A percentile compares a stretch with the other conserved stretches of the same genome.
These are phyloP conservation scores for Lepus oiostolus DNA, from an alignment of 2,797 vertebrate species.

Conservation along the genomic window DNA sequence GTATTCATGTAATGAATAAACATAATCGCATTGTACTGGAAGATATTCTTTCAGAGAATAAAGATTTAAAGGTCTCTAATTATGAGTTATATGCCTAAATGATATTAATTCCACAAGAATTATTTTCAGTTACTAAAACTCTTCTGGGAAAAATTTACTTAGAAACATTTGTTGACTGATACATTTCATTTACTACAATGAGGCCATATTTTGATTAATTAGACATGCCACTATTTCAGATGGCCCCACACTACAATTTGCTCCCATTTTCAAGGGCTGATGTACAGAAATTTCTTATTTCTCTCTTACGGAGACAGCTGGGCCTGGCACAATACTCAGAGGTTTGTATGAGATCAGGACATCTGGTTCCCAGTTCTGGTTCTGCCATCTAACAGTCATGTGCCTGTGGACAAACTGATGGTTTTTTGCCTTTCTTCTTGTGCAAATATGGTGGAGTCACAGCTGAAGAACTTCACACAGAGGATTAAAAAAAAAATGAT, in stretches of 20 bases:
- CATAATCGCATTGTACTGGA: not conserved
- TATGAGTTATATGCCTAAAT: not conserved
- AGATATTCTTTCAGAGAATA: conserved; percentile 43
- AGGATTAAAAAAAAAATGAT: conserved; percentile 48
- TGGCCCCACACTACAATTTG: conserved; percentile 5
- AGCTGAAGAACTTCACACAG: conserved; percentile 33
- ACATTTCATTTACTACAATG: conserved; percentile 62
- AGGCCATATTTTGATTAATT: conserved; percentile 53
- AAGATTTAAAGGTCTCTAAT: conserved; percentile 15
- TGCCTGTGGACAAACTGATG: conserved; percentile 2
- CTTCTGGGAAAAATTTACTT: conserved; percentile 24
- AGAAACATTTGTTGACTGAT: conserved; percentile 57
- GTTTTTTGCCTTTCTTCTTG: conserved; percentile 38
- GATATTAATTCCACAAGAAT: conserved; percentile 62
- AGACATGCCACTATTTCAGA: conserved; percentile 23
- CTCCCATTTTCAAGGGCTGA: conserved; percentile 33
- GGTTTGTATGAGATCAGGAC: not conserved
- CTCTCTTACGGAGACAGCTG: not conserved
- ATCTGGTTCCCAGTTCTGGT: conserved; percentile 60
- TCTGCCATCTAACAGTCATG: not conserved
- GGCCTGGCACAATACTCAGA: not conserved
- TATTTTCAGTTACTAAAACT: conserved; percentile 57
- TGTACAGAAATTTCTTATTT: not conserved
- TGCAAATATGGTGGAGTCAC: conserved; percentile 12
- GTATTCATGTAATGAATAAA: conserved; percentile 4